phyloP scores from a whole-genome alignment of 2,113 vertebrate species.

The Pristiophorus japonicus region DNA sequence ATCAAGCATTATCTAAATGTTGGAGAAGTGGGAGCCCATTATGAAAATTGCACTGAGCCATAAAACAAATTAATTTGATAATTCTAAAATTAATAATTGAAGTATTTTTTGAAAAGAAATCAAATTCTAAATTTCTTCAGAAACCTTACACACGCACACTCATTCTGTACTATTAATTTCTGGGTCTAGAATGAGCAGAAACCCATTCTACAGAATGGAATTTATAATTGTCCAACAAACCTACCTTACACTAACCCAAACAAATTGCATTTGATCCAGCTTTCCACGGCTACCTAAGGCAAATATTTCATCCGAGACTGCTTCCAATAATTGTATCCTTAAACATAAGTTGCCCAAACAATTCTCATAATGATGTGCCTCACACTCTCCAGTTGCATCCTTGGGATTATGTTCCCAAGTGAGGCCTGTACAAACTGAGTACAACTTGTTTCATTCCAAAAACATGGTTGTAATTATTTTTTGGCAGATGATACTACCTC shows the following conservation, averaged over 20 bases:
- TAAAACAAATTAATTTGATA: not conserved
- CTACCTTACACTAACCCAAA: not conserved
- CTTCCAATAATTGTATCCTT: constrained; percentile 16
- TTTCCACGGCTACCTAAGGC: not conserved
- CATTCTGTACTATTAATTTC: not conserved
- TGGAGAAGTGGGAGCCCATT: not conserved
- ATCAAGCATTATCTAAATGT: not conserved
- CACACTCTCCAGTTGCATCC: not conserved
- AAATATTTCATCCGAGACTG: not conserved
- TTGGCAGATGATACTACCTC: not conserved
- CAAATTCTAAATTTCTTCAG: not conserved
- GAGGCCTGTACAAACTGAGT: not conserved
- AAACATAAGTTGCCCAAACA: too few species aligned
- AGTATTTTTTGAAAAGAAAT: not conserved
- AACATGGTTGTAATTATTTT: not conserved
- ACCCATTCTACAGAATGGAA: not conserved
- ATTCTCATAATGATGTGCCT: not conserved
- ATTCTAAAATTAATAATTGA: not conserved
- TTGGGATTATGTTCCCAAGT: not conserved
- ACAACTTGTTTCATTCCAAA: not conserved
- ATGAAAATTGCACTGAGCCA: not conserved
- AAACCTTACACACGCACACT: not conserved
- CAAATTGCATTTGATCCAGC: not conserved
- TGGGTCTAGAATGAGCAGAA: not conserved
- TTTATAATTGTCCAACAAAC: not conserved